These are phyloP conservation scores for Drosophila hamatofila DNA, from an alignment of 2,888 invertebrate species.

Conservation along the genomic window DNA sequence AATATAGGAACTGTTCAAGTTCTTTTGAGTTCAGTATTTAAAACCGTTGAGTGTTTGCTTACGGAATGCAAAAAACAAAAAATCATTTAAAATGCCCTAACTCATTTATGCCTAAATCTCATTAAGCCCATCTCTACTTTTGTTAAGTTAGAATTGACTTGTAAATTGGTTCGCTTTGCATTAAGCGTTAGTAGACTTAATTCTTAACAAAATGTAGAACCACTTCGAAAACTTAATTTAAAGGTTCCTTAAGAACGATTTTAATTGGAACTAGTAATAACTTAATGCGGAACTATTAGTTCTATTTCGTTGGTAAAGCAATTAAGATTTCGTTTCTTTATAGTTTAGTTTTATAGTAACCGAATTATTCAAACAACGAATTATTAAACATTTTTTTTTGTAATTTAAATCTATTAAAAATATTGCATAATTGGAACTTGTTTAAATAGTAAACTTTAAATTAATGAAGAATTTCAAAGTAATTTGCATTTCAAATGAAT, in stretches of 20 bases:
- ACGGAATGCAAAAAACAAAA: background rate
- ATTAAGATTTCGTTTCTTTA: background rate
- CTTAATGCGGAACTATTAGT: background rate
- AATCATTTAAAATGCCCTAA: constrained; percentile 3
- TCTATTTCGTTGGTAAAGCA: background rate
- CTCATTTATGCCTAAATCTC: background rate
- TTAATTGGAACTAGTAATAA: background rate
- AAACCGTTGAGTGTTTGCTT: constrained; percentile 52
- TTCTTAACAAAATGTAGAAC: background rate
- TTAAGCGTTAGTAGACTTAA: background rate
- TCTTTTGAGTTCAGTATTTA: constrained; percentile 59
- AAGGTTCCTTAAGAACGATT: background rate
- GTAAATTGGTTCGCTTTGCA: background rate
- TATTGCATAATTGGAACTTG: no score
- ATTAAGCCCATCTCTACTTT: background rate
- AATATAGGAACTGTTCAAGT: constrained; percentile 67
- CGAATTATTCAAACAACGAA: no score
- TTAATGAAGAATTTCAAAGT: no score
- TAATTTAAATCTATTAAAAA: no score
- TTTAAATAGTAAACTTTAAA: no score
- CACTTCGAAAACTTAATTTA: no score
- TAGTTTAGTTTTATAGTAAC: background rate
- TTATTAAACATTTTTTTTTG: no score
- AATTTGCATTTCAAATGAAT: no score
- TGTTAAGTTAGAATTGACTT: background rate